A percentile compares a stretch with the other conserved stretches of the same genome.
Evolutionary conservation across 2,113 vertebrate species (phyloP).

Genomic region (Pseudorasbora parva): DNA sequence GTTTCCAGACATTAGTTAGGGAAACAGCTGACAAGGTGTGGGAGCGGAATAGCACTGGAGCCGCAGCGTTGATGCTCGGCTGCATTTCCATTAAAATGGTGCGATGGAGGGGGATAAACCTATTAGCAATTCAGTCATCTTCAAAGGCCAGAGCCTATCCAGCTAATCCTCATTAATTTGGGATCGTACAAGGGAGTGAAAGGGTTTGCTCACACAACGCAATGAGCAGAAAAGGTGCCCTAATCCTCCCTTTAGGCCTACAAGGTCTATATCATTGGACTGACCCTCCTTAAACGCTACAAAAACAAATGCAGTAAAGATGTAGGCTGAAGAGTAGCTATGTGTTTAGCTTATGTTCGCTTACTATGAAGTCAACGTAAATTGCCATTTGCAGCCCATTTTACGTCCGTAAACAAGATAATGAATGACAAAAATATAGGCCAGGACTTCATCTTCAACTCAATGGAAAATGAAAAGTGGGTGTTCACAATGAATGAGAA

Average conservation of each 20-base stretch:
- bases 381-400: background rate
- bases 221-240: slow-evolving; percentile 43
- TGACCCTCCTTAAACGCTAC: slow-evolving; percentile 48
- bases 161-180: slow-evolving; percentile 61
- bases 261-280: slow-evolving; percentile 51
- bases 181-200: slow-evolving; percentile 49
- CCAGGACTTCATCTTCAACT: background rate
- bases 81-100: slow-evolving; percentile 56
- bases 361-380: background rate
- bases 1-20: background rate
- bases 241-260: slow-evolving; percentile 61
- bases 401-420: background rate
- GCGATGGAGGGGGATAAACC: slow-evolving; percentile 61
- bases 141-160: slow-evolving; percentile 64
- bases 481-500: background rate
- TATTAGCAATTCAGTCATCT: slow-evolving; percentile 66
- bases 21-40: slow-evolving; percentile 23
- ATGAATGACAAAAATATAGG: background rate
- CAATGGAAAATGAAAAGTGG: background rate
- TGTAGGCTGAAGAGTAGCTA: slow-evolving; percentile 23
- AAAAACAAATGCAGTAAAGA: background rate
- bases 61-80: background rate
- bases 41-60: slow-evolving; percentile 17
- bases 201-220: slow-evolving; percentile 49
- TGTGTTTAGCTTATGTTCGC: background rate